Percentiles rank a stretch among this genome's conserved stretches.
phyloP scores from a whole-genome alignment of 2,888 invertebrate genomes.

The Isotomurus palustris region DNA sequence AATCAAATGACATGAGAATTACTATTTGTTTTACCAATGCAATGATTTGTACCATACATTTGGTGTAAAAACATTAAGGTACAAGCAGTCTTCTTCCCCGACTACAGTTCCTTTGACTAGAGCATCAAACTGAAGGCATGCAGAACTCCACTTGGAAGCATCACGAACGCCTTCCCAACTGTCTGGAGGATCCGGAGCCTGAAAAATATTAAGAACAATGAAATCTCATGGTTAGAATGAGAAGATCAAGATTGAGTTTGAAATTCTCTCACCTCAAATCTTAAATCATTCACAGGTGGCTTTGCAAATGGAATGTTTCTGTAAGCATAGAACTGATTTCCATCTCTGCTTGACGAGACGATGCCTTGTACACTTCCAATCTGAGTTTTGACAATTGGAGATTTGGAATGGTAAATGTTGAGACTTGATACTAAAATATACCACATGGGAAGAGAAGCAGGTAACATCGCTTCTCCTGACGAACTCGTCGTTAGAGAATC shows the following conservation, averaged over 20 bases:
- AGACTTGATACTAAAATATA: not conserved
- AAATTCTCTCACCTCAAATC: slow-evolving; percentile 24
- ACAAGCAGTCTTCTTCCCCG: slow-evolving; percentile 33
- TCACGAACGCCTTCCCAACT: slow-evolving; percentile 26
- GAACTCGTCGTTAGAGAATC: no score
- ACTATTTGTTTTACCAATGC: not conserved
- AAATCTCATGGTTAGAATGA: no score
- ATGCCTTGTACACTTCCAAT: slow-evolving; percentile 25
- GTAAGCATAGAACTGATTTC: slow-evolving; percentile 24
- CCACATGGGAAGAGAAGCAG: not conserved
- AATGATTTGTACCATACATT: slow-evolving; percentile 14
- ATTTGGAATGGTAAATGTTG: not conserved
- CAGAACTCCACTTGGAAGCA: slow-evolving; percentile 9
- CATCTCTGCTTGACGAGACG: slow-evolving; percentile 16
- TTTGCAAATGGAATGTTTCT: slow-evolving; percentile 24
- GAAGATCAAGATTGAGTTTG: no score
- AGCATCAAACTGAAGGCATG: slow-evolving; percentile 35
- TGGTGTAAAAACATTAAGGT: slow-evolving; percentile 26
- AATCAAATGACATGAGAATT: not conserved
- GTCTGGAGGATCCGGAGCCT: slow-evolving; percentile 13
- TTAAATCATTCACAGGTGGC: slow-evolving; percentile 19
- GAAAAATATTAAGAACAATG: not conserved
- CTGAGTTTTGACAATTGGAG: slow-evolving; percentile 25
- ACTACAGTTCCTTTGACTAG: slow-evolving; percentile 25
- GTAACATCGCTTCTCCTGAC: not conserved